phyloP scores from a whole-genome alignment of 2,888 invertebrate species.

The Adelphocoris suturalis region DNA sequence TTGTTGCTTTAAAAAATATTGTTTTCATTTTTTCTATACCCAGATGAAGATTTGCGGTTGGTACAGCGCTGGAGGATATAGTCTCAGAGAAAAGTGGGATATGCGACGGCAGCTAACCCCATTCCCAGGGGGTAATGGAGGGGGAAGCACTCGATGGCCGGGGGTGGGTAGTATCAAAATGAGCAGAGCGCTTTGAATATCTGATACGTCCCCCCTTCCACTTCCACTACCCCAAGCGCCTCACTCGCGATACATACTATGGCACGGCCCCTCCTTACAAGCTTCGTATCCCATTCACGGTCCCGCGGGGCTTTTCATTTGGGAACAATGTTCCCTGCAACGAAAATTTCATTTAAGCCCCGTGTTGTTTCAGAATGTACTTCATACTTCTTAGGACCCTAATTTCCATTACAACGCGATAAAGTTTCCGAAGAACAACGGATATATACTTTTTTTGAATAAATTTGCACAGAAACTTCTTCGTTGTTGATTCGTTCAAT shows the following conservation, averaged over 20 bases:
- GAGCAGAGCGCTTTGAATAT: not conserved
- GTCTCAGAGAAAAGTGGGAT: not conserved
- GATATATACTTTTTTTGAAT: not conserved
- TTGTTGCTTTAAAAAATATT: too few relatives aligned
- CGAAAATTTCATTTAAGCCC: conserved; percentile 4
- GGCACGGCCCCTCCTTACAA: not conserved
- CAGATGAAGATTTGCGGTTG: not conserved
- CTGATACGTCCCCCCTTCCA: not conserved
- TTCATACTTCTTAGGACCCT: not conserved
- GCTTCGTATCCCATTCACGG: not conserved
- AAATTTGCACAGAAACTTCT: not conserved
- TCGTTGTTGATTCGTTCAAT: too few relatives aligned
- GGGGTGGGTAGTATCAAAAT: not conserved
- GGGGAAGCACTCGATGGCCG: not conserved
- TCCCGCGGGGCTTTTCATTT: conserved; percentile 12
- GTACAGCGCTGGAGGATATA: not conserved
- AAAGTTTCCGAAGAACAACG: not conserved
- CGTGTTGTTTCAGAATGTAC: not conserved
- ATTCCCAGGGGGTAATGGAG: not conserved
- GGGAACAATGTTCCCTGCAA: conserved; percentile 13
- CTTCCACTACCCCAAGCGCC: too few relatives aligned
- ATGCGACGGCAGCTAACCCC: not conserved
- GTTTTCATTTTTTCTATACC: not conserved
- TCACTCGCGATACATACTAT: not conserved
- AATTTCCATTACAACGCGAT: not conserved